Evolutionary conservation across 2,797 vertebrate species (phyloP).

Genomic region (Urophycis tenuis): DNA sequence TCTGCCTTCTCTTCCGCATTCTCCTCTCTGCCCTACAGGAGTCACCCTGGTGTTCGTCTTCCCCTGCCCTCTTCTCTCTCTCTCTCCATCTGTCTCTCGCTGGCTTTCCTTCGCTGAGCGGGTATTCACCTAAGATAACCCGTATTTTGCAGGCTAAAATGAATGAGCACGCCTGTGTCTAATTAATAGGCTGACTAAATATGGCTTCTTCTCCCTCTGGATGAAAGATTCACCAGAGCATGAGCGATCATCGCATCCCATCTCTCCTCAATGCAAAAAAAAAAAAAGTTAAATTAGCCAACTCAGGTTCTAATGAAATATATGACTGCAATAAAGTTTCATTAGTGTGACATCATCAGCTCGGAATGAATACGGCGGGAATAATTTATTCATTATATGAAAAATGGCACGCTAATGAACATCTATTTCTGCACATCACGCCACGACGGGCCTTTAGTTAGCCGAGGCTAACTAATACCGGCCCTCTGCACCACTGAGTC

Average conservation of each 20-base stretch:
- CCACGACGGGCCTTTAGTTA: constrained; percentile 26
- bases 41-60: too few species aligned
- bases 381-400: constrained; percentile 50
- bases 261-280: neutral
- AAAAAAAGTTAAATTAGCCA: constrained; percentile 2
- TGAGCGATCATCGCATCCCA: neutral
- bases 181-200: neutral
- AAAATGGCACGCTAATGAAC: constrained; percentile 43
- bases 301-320: neutral
- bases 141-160: constrained; percentile 14
- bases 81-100: neutral
- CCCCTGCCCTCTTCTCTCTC: neutral
- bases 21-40: too few species aligned
- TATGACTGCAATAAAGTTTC: constrained; percentile 18
- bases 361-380: constrained; percentile 33
- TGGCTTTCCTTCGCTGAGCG: neutral
- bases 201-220: neutral
- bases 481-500: constrained; percentile 17
- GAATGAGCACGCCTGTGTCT: neutral
- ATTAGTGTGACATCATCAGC: constrained; percentile 33
- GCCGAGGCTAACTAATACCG: constrained; percentile 30
- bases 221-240: constrained; percentile 5
- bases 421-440: constrained; percentile 37
- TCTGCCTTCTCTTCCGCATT: too few species aligned
- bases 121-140: constrained; percentile 6